A percentile compares a stretch with the other conserved stretches of the same genome.
Evolutionary conservation across 2,888 invertebrate species (phyloP).

Genomic region (Penaeus monodon): DNA sequence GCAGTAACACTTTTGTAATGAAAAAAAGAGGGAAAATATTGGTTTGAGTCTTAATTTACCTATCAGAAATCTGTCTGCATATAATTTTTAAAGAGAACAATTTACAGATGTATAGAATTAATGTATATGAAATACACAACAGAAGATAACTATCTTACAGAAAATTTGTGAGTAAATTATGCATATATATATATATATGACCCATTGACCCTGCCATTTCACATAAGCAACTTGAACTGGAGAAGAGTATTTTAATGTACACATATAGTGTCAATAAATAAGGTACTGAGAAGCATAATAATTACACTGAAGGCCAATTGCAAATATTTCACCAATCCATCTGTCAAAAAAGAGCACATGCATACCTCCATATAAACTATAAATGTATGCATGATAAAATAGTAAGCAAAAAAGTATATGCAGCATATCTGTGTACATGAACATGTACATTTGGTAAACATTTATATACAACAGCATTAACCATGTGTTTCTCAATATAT

Average conservation of each 20-base stretch:
- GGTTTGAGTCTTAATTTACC: too few species aligned
- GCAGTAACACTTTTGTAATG: too few species aligned
- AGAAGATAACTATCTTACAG: neutral
- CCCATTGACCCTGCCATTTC: neutral
- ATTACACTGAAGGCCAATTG: constrained; percentile 5
- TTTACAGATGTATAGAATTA: constrained; percentile 35
- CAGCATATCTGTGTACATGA: constrained; percentile 7
- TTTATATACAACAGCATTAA: constrained; percentile 20
- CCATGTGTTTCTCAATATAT: constrained; percentile 26
- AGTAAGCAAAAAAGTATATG: constrained; percentile 21
- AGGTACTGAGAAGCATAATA: neutral
- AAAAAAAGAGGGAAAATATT: too few species aligned
- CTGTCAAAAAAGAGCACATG: neutral
- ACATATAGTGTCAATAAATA: constrained; percentile 2
- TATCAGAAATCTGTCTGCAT: neutral
- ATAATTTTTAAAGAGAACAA: neutral
- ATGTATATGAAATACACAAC: neutral
- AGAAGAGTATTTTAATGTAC: neutral
- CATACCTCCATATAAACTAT: neutral
- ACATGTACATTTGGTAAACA: neutral
- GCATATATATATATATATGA: too few species aligned
- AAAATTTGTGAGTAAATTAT: neutral
- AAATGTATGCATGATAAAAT: neutral
- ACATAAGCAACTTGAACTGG: constrained; percentile 11
- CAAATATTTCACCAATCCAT: constrained; percentile 16